These are phyloP conservation scores for Pentalonia nigronervosa DNA, from an alignment of 1,140 invertebrate genomes.

Conservation along the genomic window DNA sequence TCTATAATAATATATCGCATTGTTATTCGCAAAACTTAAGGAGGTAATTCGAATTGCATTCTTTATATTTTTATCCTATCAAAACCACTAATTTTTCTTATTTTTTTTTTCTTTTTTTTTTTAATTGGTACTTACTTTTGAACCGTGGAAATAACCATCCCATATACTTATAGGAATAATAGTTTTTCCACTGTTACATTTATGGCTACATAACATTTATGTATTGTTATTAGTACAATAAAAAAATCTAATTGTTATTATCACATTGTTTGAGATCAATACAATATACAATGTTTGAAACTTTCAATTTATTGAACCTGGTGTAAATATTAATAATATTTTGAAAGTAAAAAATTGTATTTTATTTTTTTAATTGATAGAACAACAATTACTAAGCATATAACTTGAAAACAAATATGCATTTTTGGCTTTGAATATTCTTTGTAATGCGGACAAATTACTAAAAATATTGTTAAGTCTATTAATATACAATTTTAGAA, in stretches of 20 bases:
- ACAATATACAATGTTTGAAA: neutral
- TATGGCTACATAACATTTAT: slow-evolving; percentile 3
- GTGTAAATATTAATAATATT: neutral
- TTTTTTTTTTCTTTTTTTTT: too few relatives aligned
- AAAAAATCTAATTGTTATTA: slow-evolving; percentile 10
- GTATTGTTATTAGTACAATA: neutral
- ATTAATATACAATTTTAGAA: neutral
- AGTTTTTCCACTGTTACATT: neutral
- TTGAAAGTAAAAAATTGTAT: neutral
- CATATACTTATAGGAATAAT: neutral
- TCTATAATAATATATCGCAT: neutral
- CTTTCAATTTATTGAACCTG: neutral
- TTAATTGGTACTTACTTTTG: slow-evolving; percentile 15
- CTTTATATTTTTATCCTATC: neutral
- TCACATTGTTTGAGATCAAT: slow-evolving; percentile 6
- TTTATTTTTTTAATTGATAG: neutral
- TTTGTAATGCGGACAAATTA: neutral
- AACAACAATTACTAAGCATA: neutral
- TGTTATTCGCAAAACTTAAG: neutral
- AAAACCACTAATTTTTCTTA: neutral
- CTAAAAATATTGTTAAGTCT: neutral
- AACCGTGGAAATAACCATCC: neutral
- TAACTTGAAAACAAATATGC: neutral
- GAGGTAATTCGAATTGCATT: neutral
- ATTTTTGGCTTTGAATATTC: neutral